Percentiles rank a stretch among this genome's conserved stretches.
Evolutionary conservation across 2,797 vertebrate species (phyloP).

Genomic region (Scomberomorus guttatus): DNA sequence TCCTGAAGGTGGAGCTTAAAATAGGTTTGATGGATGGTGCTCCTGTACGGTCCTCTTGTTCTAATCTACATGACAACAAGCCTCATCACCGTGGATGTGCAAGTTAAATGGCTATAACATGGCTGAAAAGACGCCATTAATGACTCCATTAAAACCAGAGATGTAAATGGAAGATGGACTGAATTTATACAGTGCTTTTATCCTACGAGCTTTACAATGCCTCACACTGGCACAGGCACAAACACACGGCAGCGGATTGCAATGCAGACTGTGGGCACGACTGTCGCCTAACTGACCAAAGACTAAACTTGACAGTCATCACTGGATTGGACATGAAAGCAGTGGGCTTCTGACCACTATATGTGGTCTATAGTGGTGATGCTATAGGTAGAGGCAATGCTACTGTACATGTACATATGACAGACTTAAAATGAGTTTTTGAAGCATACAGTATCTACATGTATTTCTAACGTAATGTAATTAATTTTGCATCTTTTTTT

Average conservation of each 20-base stretch:
- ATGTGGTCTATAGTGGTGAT: background rate
- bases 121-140: constrained; percentile 41
- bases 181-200: constrained; percentile 11
- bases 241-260: background rate
- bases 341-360: background rate
- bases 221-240: constrained; percentile 2
- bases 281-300: background rate
- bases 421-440: background rate
- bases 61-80: constrained; percentile 33
- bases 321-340: constrained; percentile 3
- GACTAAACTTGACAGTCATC: background rate
- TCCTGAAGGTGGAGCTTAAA: constrained; percentile 16
- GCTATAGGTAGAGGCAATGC: background rate
- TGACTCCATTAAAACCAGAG: constrained; percentile 32
- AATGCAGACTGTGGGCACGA: background rate
- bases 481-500: background rate
- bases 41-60: constrained; percentile 20
- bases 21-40: constrained; percentile 40
- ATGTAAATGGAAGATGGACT: constrained; percentile 22
- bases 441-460: background rate
- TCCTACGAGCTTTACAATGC: constrained; percentile 9
- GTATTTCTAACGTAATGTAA: background rate
- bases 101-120: constrained; percentile 26
- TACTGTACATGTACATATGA: background rate
- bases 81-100: constrained; percentile 15